Conservation (phyloP, 2,113 vertebrate species). For the Cavia aperea region DNA sequence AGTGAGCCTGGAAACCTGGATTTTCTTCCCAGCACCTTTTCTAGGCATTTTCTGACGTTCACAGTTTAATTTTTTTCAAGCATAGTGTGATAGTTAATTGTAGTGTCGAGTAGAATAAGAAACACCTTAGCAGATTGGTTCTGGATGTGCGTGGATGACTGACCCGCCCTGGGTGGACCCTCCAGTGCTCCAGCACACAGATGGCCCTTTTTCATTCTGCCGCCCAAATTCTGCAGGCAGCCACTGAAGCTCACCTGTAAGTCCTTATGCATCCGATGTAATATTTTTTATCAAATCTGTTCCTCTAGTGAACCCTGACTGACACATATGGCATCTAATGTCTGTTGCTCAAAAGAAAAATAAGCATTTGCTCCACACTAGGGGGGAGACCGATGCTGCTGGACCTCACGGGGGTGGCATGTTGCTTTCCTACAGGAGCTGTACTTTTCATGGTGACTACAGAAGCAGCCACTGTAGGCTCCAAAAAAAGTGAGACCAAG, state of each 20-base stretch:
- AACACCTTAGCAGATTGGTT: neutral
- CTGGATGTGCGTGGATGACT: neutral
- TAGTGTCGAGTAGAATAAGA: neutral
- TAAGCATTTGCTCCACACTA: neutral
- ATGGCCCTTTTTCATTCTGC: neutral
- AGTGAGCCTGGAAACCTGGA: neutral
- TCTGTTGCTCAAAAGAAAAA: neutral
- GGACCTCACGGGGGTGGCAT: neutral
- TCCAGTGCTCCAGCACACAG: neutral
- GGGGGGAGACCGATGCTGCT: too few relatives aligned
- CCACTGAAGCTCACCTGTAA: neutral
- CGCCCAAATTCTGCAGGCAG: neutral
- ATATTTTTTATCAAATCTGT: neutral
- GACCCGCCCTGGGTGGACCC: neutral
- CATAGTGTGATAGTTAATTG: neutral
- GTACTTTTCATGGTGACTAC: neutral
- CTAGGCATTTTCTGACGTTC: neutral
- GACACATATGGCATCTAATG: neutral
- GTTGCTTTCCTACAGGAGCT: neutral
- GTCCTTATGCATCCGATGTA: neutral
- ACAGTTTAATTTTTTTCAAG: neutral
- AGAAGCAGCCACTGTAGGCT: neutral
- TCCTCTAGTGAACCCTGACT: neutral
- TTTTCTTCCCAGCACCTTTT: neutral
- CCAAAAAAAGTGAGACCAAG: neutral